These are phyloP conservation scores for Hipposideros armiger DNA, from an alignment of 2,113 vertebrate genomes.

Conservation along the genomic window DNA sequence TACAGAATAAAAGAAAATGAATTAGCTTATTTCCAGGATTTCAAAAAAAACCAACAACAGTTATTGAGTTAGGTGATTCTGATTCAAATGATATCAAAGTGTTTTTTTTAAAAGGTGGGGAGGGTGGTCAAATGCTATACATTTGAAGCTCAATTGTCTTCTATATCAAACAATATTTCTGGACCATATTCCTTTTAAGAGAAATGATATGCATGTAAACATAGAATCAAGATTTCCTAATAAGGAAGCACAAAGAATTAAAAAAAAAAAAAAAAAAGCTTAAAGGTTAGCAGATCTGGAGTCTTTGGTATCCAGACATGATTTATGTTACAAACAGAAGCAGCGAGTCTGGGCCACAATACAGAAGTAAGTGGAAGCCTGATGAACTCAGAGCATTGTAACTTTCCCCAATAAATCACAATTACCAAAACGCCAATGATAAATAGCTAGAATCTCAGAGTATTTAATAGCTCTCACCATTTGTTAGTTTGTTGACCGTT, in stretches of 20 bases:
- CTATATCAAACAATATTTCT: background rate
- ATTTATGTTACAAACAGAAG: constrained; percentile 75
- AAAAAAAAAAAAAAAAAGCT: background rate
- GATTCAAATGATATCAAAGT: background rate
- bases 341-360: constrained; percentile 36
- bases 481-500: constrained; percentile 21
- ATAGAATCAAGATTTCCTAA: constrained; percentile 7
- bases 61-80: background rate
- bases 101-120: too few species aligned
- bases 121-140: background rate
- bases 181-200: background rate
- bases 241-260: constrained; percentile 45
- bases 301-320: constrained; percentile 53
- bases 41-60: background rate
- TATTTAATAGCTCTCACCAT: constrained; percentile 67
- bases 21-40: background rate
- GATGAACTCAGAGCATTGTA: constrained; percentile 66
- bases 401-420: constrained; percentile 79
- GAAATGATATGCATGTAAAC: background rate
- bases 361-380: constrained; percentile 62
- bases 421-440: constrained; percentile 77
- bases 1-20: background rate
- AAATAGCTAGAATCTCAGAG: constrained; percentile 71
- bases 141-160: background rate
- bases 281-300: constrained; percentile 47